Conservation (phyloP, 2,888 invertebrate species). For the Marasmarcha lunaedactyla region DNA sequence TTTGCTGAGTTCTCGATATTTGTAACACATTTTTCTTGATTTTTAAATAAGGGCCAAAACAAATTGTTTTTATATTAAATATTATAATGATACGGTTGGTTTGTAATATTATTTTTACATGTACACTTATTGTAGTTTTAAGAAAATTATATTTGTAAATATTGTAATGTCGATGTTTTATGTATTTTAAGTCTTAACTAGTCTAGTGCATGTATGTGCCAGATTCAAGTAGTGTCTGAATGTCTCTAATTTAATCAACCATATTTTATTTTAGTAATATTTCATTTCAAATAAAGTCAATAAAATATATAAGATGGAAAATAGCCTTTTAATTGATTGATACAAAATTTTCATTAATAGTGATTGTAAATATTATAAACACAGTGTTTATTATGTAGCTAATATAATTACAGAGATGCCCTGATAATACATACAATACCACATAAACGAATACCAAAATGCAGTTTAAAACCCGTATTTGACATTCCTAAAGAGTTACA, state of each 20-base stretch:
- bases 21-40: too few species aligned
- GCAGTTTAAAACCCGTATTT: too few species aligned
- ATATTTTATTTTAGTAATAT: constrained; percentile 24
- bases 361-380: background rate
- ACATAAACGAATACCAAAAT: too few species aligned
- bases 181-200: constrained; percentile 4
- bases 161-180: constrained; percentile 1
- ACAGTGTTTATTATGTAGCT: too few species aligned
- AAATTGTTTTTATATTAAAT: too few species aligned
- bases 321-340: constrained; percentile 43
- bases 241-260: constrained; percentile 40
- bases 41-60: too few species aligned
- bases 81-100: too few species aligned
- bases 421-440: too few species aligned
- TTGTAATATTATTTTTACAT: background rate
- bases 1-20: too few species aligned
- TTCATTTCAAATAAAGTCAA: constrained; percentile 21
- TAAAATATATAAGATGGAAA: constrained; percentile 26
- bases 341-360: constrained; percentile 6
- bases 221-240: background rate
- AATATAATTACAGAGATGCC: too few species aligned
- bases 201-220: constrained; percentile 11
- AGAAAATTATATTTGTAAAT: constrained; percentile 3
- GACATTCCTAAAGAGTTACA: too few species aligned
- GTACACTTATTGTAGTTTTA: background rate